Base-by-base conservation (phyloP, 2,113 vertebrate genomes). In the Sinocyclocheilus anophthalmus region DNA sequence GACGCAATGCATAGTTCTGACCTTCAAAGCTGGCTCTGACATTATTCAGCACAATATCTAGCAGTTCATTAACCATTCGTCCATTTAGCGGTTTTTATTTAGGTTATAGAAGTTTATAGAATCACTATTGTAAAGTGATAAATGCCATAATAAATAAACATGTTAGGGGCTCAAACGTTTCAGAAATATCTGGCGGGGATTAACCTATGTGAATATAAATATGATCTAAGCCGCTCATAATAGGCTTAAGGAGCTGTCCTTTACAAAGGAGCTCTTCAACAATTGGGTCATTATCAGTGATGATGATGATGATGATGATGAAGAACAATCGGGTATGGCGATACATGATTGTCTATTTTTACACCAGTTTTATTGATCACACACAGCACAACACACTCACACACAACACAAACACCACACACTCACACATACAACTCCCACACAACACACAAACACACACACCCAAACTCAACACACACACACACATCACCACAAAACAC, bases 171-270 rank as follows among this genome's bases (percentile, higher is more conserved):
- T 81, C 5, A 26, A 81, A 67, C 20, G 14, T 39, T 33, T 57
- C 39, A 79, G 69, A 72, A 76, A 67, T 80, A 50, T 87, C 45
- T 81, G 30, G 12, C 18, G 33, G 13, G 80, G 85, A 88, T 88
- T 85, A 90, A 83, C 85, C 87, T 76, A 33, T 39, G 48, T 75
- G 84, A 90, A 88, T 87, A 80, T 76, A 83, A 88, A 88, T 88
- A 88, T 88, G 76, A 67, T 50, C 42, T 88, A 88, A 87, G 87
- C 85, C 9, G 45, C 73, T 87, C 65, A 73, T 57, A 84, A 82
- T 13, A 79, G 78, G 85, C 85, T 90, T 88, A 86, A 67, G 57
- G 83, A 83, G 22, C 79, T 85, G 85, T 85, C 67, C 13, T 80
- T 76, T 67, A 69, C 33, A 72, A 45, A 55, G 84, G 80, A 84